Base-by-base conservation (phyloP, 2,113 vertebrate species). In the Strix uralensis region DNA sequence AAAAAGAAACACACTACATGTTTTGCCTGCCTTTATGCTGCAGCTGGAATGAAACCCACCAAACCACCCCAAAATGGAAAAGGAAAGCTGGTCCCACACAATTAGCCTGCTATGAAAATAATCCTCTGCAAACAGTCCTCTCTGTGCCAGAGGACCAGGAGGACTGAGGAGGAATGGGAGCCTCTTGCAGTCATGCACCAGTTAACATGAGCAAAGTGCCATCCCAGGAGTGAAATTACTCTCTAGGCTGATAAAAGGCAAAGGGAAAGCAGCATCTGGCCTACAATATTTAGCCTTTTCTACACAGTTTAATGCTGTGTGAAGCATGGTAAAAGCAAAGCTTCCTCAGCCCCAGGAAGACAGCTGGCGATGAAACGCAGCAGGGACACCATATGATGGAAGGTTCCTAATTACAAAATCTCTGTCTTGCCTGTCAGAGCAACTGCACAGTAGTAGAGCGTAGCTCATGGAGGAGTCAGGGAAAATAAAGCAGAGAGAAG, bases 221-320 rank as follows among this genome's bases (percentile, higher is more conserved):
- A 91, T 95, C 90, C 82, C 92, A 93, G 55, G 77, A 95, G 90
- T 85, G 90, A 96, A 96, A 96, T 86, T 94, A 88, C 51, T 95
- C 96, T 96, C 96, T 34, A 92, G 94, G 82, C 86, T 95, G 88
- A 92, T 82, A 95, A 96, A 94, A 97, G 86, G 88, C 93, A 94
- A 91, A 80, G 77, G 92, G 59, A 93, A 98, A 97, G 95, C 96
- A 97, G 96, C 87, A 97, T 96, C 92, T 92, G 89, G 83, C 73
- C 78, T 93, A 61, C 95, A 96, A 89, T 90, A 86, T 96, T 93
- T 92, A 90, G 92, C 96, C 95, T 97, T 97, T 89, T 81, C 96
- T 92, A 90, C 77, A 82, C 58, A 96, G 95, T 97, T 96, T 95
- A 88, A 95, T 96, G 93, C 94, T 96, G 97, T 75, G 90, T 95